Evolutionary conservation across 2,888 invertebrate genomes (phyloP).

Genomic region (Pimpla rufipes): DNA sequence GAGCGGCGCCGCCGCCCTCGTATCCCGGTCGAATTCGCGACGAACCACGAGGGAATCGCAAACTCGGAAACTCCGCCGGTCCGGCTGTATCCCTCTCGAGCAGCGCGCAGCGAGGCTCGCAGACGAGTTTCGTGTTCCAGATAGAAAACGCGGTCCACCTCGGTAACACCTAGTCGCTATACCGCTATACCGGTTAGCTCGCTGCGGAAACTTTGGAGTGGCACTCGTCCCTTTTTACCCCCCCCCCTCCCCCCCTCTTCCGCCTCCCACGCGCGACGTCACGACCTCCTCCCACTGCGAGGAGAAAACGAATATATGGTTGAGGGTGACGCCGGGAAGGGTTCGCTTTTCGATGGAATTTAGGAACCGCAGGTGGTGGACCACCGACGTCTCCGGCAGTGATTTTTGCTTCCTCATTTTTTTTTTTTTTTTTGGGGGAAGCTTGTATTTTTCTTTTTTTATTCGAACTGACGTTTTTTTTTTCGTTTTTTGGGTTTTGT

Average conservation of each 20-base stretch:
- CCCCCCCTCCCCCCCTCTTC: constrained; percentile 43
- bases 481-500: too few species aligned
- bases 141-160: constrained; percentile 23
- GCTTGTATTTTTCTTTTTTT: too few species aligned
- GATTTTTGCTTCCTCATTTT: too few species aligned
- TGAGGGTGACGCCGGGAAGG: too few species aligned
- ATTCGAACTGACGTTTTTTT: too few species aligned
- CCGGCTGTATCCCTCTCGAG: constrained; percentile 43
- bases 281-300: constrained; percentile 49
- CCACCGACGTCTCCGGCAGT: too few species aligned
- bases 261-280: constrained; percentile 32
- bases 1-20: constrained; percentile 35
- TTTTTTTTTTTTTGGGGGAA: too few species aligned
- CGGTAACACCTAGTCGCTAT: constrained; percentile 36
- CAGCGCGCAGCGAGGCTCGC: constrained; percentile 58
- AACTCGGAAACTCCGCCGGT: constrained; percentile 46
- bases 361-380: too few species aligned
- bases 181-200: constrained; percentile 18
- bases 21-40: constrained; percentile 52
- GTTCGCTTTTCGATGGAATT: too few species aligned
- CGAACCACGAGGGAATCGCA: constrained; percentile 59
- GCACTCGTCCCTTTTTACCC: constrained; percentile 63
- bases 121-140: constrained; percentile 21
- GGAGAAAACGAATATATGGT: constrained; percentile 67
- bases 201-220: constrained; percentile 47